Conservation (phyloP, 2,888 invertebrate genomes). For the Ceratothoa steindachneri region DNA sequence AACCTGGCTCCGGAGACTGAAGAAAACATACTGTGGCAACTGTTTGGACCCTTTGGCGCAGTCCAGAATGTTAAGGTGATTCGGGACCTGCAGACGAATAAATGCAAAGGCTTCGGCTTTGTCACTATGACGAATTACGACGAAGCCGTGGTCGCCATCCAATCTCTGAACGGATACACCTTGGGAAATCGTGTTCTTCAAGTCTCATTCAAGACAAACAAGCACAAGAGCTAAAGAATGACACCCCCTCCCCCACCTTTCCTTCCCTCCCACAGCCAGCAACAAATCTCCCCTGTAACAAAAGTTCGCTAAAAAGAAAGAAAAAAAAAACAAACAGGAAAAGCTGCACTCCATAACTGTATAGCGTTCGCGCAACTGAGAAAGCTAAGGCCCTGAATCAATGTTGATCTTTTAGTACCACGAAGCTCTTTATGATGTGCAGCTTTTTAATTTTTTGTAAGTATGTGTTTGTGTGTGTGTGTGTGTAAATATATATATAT, state of each 20-base stretch:
- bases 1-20: conserved; percentile 87
- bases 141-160: conserved; percentile 92
- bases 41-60: conserved; percentile 95
- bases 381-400: no score
- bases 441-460: neutral
- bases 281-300: conserved; percentile 14
- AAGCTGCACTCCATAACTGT: neutral
- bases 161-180: conserved; percentile 92
- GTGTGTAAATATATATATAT: no score
- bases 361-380: no score
- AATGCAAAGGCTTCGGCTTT: conserved; percentile 97
- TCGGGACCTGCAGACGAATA: conserved; percentile 89
- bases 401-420: no score
- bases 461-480: neutral
- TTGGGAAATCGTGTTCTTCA: conserved; percentile 91
- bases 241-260: no score
- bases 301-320: conserved; percentile 25
- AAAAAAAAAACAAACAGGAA: no score
- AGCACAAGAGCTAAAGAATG: conserved; percentile 53
- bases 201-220: conserved; percentile 67
- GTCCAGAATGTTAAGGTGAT: conserved; percentile 95
- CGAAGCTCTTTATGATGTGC: conserved; percentile 11
- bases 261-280: neutral
- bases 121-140: conserved; percentile 98
- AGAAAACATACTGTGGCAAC: conserved; percentile 85